Evolutionary conservation across 2,797 vertebrate species (phyloP).

Genomic region (Cheirogaleus major): DNA sequence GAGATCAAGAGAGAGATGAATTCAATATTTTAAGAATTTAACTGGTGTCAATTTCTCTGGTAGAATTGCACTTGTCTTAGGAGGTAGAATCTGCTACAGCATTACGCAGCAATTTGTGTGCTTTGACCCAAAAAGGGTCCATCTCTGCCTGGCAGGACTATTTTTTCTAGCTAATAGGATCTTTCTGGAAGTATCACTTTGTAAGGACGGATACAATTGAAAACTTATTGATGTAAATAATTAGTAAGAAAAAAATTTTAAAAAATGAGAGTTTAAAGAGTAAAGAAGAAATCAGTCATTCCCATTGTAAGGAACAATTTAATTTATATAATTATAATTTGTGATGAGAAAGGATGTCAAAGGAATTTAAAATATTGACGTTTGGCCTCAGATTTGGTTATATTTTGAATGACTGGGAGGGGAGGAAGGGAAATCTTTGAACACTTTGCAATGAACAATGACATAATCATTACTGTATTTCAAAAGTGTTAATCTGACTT

Average conservation of each 20-base stretch:
- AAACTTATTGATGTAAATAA: neutral
- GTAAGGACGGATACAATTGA: neutral
- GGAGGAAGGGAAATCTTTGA: neutral
- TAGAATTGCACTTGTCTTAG: neutral
- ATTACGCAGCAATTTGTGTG: neutral
- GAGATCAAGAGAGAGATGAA: neutral
- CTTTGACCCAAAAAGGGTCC: neutral
- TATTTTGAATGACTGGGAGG: neutral
- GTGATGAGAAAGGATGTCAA: neutral
- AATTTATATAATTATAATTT: neutral
- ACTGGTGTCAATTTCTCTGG: neutral
- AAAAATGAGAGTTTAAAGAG: neutral
- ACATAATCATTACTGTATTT: neutral
- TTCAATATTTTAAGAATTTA: neutral
- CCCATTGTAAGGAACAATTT: neutral
- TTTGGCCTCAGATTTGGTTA: neutral
- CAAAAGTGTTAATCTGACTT: neutral
- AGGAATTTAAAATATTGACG: neutral
- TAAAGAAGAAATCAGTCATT: neutral
- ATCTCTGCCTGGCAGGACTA: neutral
- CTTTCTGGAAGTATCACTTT: neutral
- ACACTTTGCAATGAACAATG: neutral
- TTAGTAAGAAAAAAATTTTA: neutral
- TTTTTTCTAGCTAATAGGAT: neutral
- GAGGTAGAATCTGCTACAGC: rapidly evolving